Evolutionary conservation across 2,113 vertebrate species (phyloP), one percentile per base, ranked within the genome.

Genomic region (Tragelaphus scriptus): DNA sequence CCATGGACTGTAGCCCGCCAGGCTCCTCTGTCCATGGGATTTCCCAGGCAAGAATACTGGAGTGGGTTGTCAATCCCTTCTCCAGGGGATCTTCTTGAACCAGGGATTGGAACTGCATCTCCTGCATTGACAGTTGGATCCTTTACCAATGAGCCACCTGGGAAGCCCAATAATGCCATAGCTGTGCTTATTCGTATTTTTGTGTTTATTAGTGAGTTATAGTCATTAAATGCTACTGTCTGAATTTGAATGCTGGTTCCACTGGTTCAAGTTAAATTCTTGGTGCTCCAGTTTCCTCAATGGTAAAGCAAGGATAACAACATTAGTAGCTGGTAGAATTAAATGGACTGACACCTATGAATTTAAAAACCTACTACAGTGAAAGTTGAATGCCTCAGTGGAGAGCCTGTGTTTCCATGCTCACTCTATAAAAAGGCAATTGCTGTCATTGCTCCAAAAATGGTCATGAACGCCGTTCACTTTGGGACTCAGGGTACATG

Each of bases 401-500:
- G 40, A 40, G 68, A 71, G 68, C n/a, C 68, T 23, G 19, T 71
- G n/a, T 40, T 36, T 44, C 36, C 36, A 77, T 0, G 23, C 21
- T 77, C 26, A 32, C 84, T 32, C 87, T 47, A 65, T 21, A 91
- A 61, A 87, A 87, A 56, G 93, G 36, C 9, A 71, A 53, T 2
- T 6, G 23, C 68, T 6, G 15, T 40, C 9, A 53, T 19, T 8
- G 15, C 59, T 90, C 95, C 86, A 11, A 2, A 86, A 61, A 56
- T 0, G 7, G 28, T 44, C 49, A 8, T 0, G 6, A 21, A 81
- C 2, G 0, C 25, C 7, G 5, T 1, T 17, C 17, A 6, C 36
- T 44, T 30, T 28, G 49, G 30, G 5, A 56, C 51, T 3, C 19
- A 5, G 12, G 87, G 85, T 88, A 90, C n/a, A 16, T 0, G n/a